Percentiles rank a stretch among this genome's conserved stretches.
Conservation (phyloP, 30 jellyfish, hydroid and myxozoan genomes). For the Pelagia noctiluca region DNA sequence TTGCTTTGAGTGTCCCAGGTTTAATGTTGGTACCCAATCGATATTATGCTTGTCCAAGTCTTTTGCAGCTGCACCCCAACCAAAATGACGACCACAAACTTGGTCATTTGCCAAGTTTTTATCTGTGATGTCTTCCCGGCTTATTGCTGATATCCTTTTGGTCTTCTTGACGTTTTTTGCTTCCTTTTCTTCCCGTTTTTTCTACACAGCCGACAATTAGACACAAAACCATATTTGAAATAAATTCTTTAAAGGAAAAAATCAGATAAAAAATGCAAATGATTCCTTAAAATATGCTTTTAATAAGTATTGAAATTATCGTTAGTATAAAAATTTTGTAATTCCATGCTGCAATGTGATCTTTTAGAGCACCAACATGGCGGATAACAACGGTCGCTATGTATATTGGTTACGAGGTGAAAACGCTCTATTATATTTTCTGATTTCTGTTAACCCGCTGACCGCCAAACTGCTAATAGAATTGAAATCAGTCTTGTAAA, state of each 20-base stretch:
- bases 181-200: conserved; percentile 2
- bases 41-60: too few species aligned
- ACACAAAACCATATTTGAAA: conserved; percentile 18
- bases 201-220: conserved; percentile 22
- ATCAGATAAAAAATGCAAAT: not conserved
- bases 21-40: too few species aligned
- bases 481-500: too few species aligned
- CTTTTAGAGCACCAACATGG: not conserved
- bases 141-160: conserved; percentile 49
- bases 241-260: not conserved
- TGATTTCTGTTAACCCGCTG: too few species aligned
- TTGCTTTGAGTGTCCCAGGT: conserved; percentile 61
- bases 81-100: conserved; percentile 63
- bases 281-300: not conserved
- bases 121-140: conserved; percentile 63
- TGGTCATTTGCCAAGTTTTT: conserved; percentile 56
- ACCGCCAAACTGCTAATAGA: too few species aligned
- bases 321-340: not conserved
- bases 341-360: not conserved
- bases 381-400: conserved; percentile 1
- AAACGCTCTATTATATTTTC: conserved; percentile 4
- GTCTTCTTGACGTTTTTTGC: conserved; percentile 12
- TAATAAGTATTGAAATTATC: not conserved
- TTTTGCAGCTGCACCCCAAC: conserved; percentile 59
- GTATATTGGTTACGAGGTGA: not conserved